Evolutionary conservation across 2,797 vertebrate species (phyloP), one percentile per base, ranked within the genome.

Genomic region (Huso huso): DNA sequence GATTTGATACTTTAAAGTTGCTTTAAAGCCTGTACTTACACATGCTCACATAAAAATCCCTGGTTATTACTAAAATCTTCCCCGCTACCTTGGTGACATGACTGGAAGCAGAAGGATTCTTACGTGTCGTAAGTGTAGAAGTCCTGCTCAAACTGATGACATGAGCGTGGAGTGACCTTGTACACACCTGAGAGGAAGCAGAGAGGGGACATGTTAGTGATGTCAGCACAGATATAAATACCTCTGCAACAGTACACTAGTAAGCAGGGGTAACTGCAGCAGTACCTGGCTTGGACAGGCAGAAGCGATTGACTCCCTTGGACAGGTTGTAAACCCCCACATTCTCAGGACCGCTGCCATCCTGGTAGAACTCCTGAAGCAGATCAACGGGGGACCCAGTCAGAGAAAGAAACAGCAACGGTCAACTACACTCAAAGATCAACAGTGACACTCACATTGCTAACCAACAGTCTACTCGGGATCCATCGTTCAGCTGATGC

Each of bases 81-180:
- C 23, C 23, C 4, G 23, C 23, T 37, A 37, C 4, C 23, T 37
- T 37, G 23, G 2, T 37, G 4, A 37, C 23, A 4, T 37, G 2
- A 37, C 23, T 37, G 23, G 23, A 12, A 6, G 18, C 4, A 37
- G 4, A 48, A 58, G 52, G 49, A 51, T 69, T 78, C 96, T 90
- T 90, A 99, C 96, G 97, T 99, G 81, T 96, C 95, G 0, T 99
- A 99, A 61, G 91, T 97, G 81, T 99, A 99, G 85, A 93, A 95
- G 0, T 96, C 91, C 63, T 98, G 96, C 15, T 99, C 95, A 71
- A 99, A 99, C 74, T 95, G 94, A 83, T 98, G 96, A 84, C 97
- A 99, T 79, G 96, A 99, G 65, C 94, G 94, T 5, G 96, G 96
- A 61, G 97, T 99, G 82, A 99, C 95, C 86, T 98, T 96, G 79